A percentile compares a stretch with the other conserved stretches of the same genome.
These are phyloP conservation scores for Trichosurus vulpecula DNA, from an alignment of 2,797 vertebrate species.

Conservation along the genomic window DNA sequence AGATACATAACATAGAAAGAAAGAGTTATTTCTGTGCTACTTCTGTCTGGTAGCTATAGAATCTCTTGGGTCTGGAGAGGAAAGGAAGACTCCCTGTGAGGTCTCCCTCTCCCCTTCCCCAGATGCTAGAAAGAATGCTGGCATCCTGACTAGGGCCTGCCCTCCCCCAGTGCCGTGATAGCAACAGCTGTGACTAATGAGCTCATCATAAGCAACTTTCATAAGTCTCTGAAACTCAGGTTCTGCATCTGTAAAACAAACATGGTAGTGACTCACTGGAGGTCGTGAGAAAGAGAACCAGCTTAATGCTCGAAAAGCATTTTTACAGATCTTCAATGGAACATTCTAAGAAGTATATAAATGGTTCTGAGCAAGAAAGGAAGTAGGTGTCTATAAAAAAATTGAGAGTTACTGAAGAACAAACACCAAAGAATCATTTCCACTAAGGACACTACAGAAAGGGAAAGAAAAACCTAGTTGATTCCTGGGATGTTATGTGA, in stretches of 20 bases:
- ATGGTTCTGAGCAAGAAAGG: slow-evolving; percentile 20
- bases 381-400: slow-evolving; percentile 3
- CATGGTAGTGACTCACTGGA: neutral
- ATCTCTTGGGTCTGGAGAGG: neutral
- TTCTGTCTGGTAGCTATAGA: neutral
- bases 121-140: neutral
- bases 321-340: slow-evolving; percentile 8
- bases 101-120: neutral
- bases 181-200: neutral
- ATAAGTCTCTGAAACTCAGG: neutral
- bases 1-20: neutral
- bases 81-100: neutral
- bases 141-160: neutral
- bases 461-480: neutral
- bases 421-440: neutral
- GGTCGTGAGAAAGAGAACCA: neutral
- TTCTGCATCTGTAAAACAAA: neutral
- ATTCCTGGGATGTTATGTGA: neutral
- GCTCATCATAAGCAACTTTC: neutral
- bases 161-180: neutral
- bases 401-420: neutral
- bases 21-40: neutral
- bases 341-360: slow-evolving; percentile 26
- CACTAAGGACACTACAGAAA: neutral
- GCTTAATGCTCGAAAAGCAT: slow-evolving; percentile 40